phyloP scores from a whole-genome alignment of 2,113 vertebrate genomes.

The Xiphorhynchus elegans region DNA sequence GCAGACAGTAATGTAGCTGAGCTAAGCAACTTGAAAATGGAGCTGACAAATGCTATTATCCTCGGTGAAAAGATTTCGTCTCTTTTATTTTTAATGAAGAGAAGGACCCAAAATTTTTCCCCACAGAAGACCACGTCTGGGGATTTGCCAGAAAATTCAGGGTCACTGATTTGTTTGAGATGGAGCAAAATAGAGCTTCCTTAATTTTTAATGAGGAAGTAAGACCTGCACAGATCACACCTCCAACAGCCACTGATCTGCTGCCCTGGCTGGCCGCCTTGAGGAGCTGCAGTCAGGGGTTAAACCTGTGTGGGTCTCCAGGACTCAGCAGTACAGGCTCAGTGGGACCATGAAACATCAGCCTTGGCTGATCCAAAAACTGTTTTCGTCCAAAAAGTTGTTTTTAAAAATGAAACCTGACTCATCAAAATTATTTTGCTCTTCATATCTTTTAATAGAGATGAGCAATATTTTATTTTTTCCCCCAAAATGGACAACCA shows the following conservation, averaged over 20 bases:
- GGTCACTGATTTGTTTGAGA: conserved; percentile 34
- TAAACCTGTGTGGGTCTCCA: neutral
- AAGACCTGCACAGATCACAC: neutral
- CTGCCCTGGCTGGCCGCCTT: neutral
- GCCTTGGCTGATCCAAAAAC: neutral
- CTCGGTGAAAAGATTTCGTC: neutral
- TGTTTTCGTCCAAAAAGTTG: neutral
- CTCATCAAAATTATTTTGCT: neutral
- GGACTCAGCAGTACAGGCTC: neutral
- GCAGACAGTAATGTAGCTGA: conserved; percentile 69
- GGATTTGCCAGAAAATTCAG: conserved; percentile 12
- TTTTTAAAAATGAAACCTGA: neutral
- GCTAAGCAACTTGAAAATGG: conserved; percentile 62
- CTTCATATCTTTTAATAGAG: neutral
- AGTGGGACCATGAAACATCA: too few relatives aligned
- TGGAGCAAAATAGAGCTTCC: neutral
- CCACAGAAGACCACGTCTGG: neutral
- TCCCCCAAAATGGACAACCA: neutral
- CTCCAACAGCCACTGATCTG: neutral
- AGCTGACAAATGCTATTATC: conserved; percentile 62
- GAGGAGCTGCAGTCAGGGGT: neutral
- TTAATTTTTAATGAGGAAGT: conserved; percentile 51
- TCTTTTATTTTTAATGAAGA: conserved; percentile 66
- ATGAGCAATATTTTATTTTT: neutral
- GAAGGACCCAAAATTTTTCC: neutral